Evolutionary conservation across 2,113 vertebrate species (phyloP).

Genomic region (Theristicus caerulescens): DNA sequence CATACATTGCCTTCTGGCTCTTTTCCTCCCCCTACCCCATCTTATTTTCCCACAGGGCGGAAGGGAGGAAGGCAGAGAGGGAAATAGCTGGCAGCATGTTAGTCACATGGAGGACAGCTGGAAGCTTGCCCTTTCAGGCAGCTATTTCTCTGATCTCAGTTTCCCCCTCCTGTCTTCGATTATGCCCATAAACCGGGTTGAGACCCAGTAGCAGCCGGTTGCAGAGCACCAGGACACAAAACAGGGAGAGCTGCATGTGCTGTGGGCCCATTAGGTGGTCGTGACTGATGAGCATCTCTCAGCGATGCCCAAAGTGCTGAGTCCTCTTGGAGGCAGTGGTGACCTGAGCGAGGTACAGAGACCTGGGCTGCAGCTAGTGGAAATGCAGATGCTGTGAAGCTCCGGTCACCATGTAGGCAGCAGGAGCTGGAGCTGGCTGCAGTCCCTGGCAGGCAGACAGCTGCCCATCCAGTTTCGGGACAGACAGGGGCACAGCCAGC

Average conservation of each 20-base stretch:
- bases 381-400: not conserved
- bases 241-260: not conserved
- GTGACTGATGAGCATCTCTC: not conserved
- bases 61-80: not conserved
- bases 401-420: not conserved
- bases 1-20: not conserved
- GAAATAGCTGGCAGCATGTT: not conserved
- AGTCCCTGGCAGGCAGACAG: not conserved
- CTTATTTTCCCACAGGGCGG: not conserved
- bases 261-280: fast-evolving
- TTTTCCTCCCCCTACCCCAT: not conserved
- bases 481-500: fast-evolving
- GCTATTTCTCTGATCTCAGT: not conserved
- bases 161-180: not conserved
- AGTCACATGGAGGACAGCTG: not conserved
- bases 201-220: not conserved
- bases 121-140: not conserved
- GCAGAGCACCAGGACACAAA: not conserved
- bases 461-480: not conserved
- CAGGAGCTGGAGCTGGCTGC: not conserved
- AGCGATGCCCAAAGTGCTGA: not conserved
- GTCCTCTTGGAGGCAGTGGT: not conserved
- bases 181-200: not conserved
- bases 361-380: not conserved
- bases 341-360: not conserved